phyloP scores from a whole-genome alignment of 2,113 vertebrate genomes.

The Macroglossus sobrinus region DNA sequence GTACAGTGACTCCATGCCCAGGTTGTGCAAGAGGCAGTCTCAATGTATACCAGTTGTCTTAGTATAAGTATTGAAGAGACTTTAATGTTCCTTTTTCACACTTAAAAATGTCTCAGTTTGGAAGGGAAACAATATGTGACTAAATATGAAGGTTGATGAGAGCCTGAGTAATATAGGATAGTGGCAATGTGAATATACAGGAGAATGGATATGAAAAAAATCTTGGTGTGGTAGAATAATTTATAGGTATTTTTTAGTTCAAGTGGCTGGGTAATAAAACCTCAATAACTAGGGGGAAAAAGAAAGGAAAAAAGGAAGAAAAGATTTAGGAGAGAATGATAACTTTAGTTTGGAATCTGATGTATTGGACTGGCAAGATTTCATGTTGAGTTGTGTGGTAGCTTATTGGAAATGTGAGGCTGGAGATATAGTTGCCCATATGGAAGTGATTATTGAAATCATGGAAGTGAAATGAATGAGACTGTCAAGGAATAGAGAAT shows the following conservation, averaged over 20 bases:
- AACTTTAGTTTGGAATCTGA: slow-evolving; percentile 36
- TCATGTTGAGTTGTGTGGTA: neutral
- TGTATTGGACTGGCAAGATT: neutral
- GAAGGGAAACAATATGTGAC: neutral
- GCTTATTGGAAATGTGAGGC: neutral
- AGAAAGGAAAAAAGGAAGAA: neutral
- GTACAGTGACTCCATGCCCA: neutral
- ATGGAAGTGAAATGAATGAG: neutral
- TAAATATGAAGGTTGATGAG: neutral
- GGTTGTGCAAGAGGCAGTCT: neutral
- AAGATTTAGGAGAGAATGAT: neutral
- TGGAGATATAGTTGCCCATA: neutral
- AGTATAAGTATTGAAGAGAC: neutral
- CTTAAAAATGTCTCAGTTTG: neutral
- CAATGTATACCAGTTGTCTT: neutral
- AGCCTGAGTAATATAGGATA: neutral
- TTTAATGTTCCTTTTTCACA: neutral
- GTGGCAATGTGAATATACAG: neutral
- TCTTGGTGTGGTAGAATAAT: neutral
- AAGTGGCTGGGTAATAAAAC: neutral
- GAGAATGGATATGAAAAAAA: neutral
- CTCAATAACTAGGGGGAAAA: neutral
- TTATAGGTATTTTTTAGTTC: neutral
- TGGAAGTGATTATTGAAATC: slow-evolving; percentile 21
- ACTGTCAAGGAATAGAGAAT: neutral